Percentiles rank a stretch among this genome's conserved stretches.
phyloP scores from a whole-genome alignment of 2,797 vertebrate species.

The Enteromius viviparus region DNA sequence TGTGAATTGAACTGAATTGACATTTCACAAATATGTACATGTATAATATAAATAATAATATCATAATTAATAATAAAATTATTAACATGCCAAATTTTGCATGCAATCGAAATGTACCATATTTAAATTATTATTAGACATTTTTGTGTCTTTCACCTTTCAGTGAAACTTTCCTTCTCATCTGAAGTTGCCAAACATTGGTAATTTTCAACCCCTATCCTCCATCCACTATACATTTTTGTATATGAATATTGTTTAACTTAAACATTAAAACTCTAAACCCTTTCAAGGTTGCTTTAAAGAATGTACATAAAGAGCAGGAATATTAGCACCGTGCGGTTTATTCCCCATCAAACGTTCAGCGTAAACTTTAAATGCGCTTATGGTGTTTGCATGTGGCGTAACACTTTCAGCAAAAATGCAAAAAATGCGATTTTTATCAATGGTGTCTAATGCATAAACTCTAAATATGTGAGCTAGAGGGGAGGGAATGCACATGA shows the following conservation, averaged over 20 bases:
- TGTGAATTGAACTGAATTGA: background rate
- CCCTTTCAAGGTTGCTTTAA: slow-evolving; percentile 10
- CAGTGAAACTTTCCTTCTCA: background rate
- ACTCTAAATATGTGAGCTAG: slow-evolving; percentile 50
- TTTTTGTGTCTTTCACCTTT: background rate
- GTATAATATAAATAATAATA: no score
- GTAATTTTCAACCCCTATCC: background rate
- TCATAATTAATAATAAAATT: no score
- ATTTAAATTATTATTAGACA: background rate
- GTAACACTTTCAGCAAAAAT: slow-evolving; percentile 45
- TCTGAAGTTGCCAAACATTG: background rate
- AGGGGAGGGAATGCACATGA: slow-evolving; percentile 49
- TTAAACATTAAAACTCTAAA: background rate
- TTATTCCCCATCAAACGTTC: background rate
- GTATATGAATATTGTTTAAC: background rate
- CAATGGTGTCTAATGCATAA: slow-evolving; percentile 49
- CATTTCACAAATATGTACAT: no score
- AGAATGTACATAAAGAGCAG: slow-evolving; percentile 17
- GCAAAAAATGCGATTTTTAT: slow-evolving; percentile 39
- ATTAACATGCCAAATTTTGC: no score
- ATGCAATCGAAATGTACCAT: background rate
- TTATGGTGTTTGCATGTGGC: slow-evolving; percentile 49
- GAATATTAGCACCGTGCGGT: background rate
- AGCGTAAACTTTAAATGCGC: slow-evolving; percentile 43
- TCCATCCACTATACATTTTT: background rate